Conservation (phyloP, 2,888 invertebrate species). For the Morinoia aosen region DNA sequence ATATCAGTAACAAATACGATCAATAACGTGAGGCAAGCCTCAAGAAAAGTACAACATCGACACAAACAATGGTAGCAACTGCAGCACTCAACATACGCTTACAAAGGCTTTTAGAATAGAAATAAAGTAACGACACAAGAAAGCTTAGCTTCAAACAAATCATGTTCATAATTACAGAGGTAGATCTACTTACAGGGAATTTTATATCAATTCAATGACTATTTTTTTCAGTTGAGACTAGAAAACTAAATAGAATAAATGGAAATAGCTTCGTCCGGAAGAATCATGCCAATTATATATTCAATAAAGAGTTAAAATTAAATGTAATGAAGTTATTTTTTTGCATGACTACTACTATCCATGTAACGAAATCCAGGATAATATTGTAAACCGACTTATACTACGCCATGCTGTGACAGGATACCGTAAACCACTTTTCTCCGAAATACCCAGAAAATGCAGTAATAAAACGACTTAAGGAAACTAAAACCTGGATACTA, state of each 20-base stretch:
- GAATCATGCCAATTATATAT: background rate
- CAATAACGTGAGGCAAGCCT: background rate
- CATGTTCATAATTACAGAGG: background rate
- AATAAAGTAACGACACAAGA: background rate
- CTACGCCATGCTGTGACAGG: too few species aligned
- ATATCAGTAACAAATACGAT: background rate
- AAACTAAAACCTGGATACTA: too few species aligned
- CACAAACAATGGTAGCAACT: background rate
- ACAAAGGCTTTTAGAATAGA: background rate
- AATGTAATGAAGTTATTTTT: too few species aligned
- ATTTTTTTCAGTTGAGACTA: background rate
- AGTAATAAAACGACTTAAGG: too few species aligned
- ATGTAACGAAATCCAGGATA: too few species aligned
- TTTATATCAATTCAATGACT: background rate
- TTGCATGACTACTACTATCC: too few species aligned
- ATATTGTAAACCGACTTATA: too few species aligned
- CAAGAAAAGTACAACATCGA: background rate
- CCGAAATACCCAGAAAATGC: too few species aligned
- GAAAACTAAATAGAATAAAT: background rate
- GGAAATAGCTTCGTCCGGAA: background rate
- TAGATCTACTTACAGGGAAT: too few species aligned
- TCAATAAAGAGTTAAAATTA: too few species aligned
- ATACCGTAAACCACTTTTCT: too few species aligned
- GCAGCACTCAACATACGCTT: background rate
- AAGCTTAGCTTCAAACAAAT: background rate